phyloP scores from a whole-genome alignment of 2,113 vertebrate species.

The Tricholaema leucomelas region DNA sequence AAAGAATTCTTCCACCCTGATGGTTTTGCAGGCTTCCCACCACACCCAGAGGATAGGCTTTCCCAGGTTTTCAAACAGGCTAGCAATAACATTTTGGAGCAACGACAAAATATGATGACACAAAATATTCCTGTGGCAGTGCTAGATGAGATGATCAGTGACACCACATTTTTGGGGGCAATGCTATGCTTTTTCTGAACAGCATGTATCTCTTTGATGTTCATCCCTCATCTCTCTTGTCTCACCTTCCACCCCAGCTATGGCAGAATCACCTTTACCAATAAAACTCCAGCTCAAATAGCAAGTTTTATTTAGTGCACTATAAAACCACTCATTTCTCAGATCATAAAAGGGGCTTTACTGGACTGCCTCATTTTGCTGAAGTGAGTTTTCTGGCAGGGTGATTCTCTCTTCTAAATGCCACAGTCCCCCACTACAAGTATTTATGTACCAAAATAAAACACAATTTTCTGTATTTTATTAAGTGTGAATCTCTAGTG shows the following conservation, averaged over 20 bases:
- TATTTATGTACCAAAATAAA: slow-evolving; percentile 69
- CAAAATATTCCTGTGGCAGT: not conserved
- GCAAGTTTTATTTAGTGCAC: slow-evolving; percentile 77
- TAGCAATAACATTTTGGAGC: not conserved
- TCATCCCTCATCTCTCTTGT: not conserved
- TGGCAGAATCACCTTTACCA: slow-evolving; percentile 48
- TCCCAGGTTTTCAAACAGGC: not conserved
- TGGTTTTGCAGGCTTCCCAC: not conserved
- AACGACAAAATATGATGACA: not conserved
- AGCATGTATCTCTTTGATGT: not conserved
- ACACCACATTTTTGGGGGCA: not conserved
- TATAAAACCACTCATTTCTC: slow-evolving; percentile 77
- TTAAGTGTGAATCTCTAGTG: slow-evolving; percentile 55
- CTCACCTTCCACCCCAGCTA: not conserved
- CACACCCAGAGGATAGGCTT: not conserved
- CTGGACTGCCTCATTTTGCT: slow-evolving; percentile 67
- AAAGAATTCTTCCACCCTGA: not conserved
- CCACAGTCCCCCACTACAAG: not conserved
- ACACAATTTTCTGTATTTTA: slow-evolving; percentile 70
- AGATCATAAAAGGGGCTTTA: slow-evolving; percentile 75
- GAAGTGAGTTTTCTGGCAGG: slow-evolving; percentile 53
- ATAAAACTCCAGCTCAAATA: slow-evolving; percentile 65
- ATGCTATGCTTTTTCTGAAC: not conserved
- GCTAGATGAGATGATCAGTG: not conserved
- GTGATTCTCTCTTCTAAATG: slow-evolving; percentile 2